A percentile compares a stretch with the other conserved stretches of the same genome.
Evolutionary conservation across 2,888 invertebrate species (phyloP).

Genomic region (Homarus gammarus): DNA sequence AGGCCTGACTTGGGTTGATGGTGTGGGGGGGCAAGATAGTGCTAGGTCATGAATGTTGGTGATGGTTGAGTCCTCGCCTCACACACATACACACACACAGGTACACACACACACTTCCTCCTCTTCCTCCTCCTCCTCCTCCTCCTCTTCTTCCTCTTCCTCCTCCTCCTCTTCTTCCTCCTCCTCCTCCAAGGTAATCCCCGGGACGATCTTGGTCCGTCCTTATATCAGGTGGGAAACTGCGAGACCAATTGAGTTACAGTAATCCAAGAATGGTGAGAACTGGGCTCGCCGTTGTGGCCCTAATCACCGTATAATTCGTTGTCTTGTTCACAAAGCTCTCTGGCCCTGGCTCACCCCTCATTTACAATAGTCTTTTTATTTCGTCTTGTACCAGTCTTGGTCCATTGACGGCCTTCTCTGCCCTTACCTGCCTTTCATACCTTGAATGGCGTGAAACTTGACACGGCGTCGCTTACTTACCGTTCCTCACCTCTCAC

Average conservation of each 20-base stretch:
- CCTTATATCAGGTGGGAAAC: not conserved
- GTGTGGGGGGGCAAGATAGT: not conserved
- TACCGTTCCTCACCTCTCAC: not conserved
- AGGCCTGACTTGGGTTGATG: not conserved
- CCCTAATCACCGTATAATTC: conserved; percentile 47
- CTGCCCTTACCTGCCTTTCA: conserved; percentile 57
- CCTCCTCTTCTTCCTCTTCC: not conserved
- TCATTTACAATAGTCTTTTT: conserved; percentile 47
- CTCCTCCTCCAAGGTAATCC: not conserved
- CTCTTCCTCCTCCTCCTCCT: not conserved
- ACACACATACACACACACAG: not conserved
- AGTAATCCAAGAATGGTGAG: conserved; percentile 55
- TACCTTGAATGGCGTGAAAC: conserved; percentile 47
- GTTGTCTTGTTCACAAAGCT: conserved; percentile 20
- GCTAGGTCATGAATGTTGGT: not conserved
- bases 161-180: conserved; percentile 25
- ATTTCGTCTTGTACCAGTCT: conserved; percentile 46
- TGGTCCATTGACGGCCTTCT: conserved; percentile 49
- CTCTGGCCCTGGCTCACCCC: not conserved
- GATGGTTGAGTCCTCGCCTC: too few relatives aligned
- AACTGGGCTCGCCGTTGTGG: conserved; percentile 25
- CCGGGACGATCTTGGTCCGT: not conserved
- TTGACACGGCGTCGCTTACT: conserved; percentile 7
- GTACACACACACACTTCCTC: not conserved
- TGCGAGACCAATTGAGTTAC: conserved; percentile 28